Evolutionary conservation across 2,113 vertebrate genomes (phyloP), one percentile per base, ranked within the genome.

Genomic region (Ovis canadensis): DNA sequence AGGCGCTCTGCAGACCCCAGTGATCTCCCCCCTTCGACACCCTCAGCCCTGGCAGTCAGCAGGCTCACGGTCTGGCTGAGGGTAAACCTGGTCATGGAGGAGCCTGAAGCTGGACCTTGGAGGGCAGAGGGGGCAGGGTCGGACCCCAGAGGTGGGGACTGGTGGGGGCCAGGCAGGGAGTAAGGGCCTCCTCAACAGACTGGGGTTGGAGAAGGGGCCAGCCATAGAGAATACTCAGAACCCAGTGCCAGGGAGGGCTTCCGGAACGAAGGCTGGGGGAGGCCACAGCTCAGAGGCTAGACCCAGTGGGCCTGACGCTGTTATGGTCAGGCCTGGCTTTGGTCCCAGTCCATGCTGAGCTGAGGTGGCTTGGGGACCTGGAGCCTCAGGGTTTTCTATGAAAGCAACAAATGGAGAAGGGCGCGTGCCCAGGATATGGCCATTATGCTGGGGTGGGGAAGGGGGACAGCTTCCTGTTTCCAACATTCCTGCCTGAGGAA

Each of bases 11-110:
- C 55, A 50, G 43, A 21, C 11, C 50, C 77, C 17, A 5, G n/a
- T 0, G 59, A 14, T 6, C 29, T 21, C 71, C 7, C 10, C 6
- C 4, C 4, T 7, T 43, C 10, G 12, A 12, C 13, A 14, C 29
- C 21, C 50, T 14, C 2, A 7, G 5, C 62, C 55, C 8, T 2
- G 60, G 62, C 1, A 23, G 45, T 15, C 19, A 25, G 45, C 33
- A 87, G 55, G 33, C 62, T 92, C 36, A 54, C 17, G 11, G 50
- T 15, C 7, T 1, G 9, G 50, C 3, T 19, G 55, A 60, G 9
- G 12, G n/a, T 16, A 7, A n/a, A 36, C 27, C 80, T 36, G 52
- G 23, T 29, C 16, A 7, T 67, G n/a, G 40, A 78, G 55, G 48
- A 74, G 86, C 19, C 40, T 27, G 83, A 52, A 59, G 19, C 23